phyloP scores from a whole-genome alignment of 2,797 vertebrate species.

The Tragopan temminckii region DNA sequence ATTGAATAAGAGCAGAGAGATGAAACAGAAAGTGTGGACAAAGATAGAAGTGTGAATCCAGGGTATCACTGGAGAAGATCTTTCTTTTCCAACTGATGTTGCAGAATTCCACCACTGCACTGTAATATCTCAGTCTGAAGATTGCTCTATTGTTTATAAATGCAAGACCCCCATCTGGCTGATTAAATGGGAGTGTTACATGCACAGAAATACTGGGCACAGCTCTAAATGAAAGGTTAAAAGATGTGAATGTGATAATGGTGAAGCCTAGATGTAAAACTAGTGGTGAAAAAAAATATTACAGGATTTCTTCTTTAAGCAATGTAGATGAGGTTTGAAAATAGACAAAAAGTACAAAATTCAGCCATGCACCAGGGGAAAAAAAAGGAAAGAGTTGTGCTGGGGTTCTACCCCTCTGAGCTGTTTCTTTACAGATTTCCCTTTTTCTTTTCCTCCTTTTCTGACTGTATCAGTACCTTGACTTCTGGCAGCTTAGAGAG shows the following conservation, averaged over 20 bases:
- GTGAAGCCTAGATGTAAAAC: not conserved
- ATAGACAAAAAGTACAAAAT: not conserved
- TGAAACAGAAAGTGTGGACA: not conserved
- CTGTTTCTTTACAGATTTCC: not conserved
- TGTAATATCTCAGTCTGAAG: not conserved
- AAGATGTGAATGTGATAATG: not conserved
- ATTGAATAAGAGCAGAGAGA: not conserved
- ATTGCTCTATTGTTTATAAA: not conserved
- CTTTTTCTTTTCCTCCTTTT: not conserved
- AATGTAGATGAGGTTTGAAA: not conserved
- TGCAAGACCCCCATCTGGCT: not conserved
- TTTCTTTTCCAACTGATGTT: not conserved
- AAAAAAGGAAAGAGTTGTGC: not conserved
- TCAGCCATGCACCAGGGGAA: rapidly evolving
- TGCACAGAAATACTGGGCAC: not conserved
- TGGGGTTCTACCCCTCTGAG: not conserved
- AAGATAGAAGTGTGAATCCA: not conserved
- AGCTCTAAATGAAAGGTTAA: not conserved
- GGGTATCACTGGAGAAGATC: not conserved
- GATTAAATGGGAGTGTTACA: not conserved
- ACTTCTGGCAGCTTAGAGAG: not conserved
- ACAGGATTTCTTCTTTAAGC: not conserved
- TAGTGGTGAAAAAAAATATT: not conserved
- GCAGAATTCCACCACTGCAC: not conserved
- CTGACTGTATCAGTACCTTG: not conserved